Evolutionary conservation across 2,888 invertebrate genomes (phyloP).

Genomic region (Plagodis dolabraria): DNA sequence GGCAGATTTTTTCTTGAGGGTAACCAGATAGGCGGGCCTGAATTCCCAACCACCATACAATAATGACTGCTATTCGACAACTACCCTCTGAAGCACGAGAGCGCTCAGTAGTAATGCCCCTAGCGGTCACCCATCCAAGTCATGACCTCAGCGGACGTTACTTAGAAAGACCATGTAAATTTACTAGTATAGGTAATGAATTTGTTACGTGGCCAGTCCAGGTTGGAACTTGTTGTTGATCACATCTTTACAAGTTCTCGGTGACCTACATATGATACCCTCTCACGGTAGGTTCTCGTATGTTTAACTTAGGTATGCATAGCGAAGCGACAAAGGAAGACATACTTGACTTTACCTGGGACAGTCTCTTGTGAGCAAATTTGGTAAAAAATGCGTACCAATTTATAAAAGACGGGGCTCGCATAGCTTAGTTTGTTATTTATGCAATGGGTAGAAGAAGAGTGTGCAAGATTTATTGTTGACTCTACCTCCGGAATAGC

Average conservation of each 20-base stretch:
- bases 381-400: conserved; percentile 30
- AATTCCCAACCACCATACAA: too few species aligned
- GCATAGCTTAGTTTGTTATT: conserved; percentile 27
- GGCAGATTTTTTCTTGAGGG: too few species aligned
- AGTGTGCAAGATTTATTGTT: conserved; percentile 4
- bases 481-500: conserved; percentile 5
- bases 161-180: conserved; percentile 34
- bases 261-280: conserved; percentile 20
- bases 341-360: conserved; percentile 19
- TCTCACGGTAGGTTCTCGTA: too few species aligned
- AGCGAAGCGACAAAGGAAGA: conserved; percentile 19
- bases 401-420: conserved; percentile 29
- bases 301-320: conserved; percentile 16
- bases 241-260: conserved; percentile 14
- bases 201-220: conserved; percentile 12
- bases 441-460: conserved; percentile 26
- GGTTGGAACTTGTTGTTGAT: conserved; percentile 17
- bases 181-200: conserved; percentile 35
- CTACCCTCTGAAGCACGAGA: too few species aligned
- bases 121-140: too few species aligned
- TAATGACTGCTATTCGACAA: too few species aligned
- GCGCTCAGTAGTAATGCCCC: too few species aligned
- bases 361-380: conserved; percentile 23
- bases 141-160: too few species aligned
- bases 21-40: too few species aligned